Percentiles rank a stretch among this genome's conserved stretches.
Evolutionary conservation across 2,113 vertebrate genomes (phyloP).

Genomic region (Petrocephalus microphthalmus): DNA sequence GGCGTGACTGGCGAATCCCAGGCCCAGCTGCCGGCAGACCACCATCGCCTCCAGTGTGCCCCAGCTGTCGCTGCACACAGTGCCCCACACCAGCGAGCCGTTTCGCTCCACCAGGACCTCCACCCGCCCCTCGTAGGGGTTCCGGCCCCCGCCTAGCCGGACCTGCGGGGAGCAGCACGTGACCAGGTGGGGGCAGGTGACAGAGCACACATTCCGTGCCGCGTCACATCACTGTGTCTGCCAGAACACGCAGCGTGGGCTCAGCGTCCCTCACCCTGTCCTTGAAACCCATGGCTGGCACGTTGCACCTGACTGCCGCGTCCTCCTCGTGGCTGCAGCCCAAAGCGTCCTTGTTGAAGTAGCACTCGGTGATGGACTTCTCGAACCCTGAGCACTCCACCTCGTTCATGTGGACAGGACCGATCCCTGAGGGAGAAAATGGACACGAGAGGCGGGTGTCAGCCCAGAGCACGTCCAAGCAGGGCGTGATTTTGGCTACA

Average conservation of each 20-base stretch:
- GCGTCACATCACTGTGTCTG: not conserved
- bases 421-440: conserved; percentile 68
- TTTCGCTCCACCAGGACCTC: conserved; percentile 79
- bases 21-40: conserved; percentile 84
- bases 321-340: conserved; percentile 91
- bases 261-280: conserved; percentile 65
- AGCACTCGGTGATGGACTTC: conserved; percentile 85
- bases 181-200: not conserved
- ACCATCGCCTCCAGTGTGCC: conserved; percentile 89
- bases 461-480: not conserved
- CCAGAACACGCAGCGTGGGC: not conserved
- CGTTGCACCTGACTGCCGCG: conserved; percentile 76
- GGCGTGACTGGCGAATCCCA: conserved; percentile 83
- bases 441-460: not conserved
- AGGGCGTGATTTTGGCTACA: not conserved
- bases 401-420: conserved; percentile 85
- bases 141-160: conserved; percentile 78
- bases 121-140: conserved; percentile 80
- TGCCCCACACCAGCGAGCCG: conserved; percentile 78
- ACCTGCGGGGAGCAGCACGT: conserved; percentile 55
- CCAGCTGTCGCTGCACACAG: conserved; percentile 84
- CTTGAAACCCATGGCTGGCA: conserved; percentile 89
- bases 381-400: conserved; percentile 82
- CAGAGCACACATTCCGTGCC: too few species aligned
- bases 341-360: conserved; percentile 71